A percentile compares a stretch with the other conserved stretches of the same genome.
Evolutionary conservation across 2,797 vertebrate genomes (phyloP).

Genomic region (Meda fulgida): DNA sequence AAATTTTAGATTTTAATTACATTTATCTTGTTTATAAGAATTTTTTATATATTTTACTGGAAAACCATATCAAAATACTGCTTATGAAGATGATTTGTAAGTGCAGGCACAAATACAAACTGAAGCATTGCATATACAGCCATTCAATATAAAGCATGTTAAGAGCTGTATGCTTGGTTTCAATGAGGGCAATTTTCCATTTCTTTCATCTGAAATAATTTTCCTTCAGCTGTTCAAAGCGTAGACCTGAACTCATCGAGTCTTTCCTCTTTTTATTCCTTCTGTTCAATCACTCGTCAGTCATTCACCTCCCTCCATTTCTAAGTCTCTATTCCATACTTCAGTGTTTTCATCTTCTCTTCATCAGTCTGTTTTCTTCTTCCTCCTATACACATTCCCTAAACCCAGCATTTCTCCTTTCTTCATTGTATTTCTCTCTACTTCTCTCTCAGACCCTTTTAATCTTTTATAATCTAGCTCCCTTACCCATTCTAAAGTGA

Average conservation of each 20-base stretch:
- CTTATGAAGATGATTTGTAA: not conserved
- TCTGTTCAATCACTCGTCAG: conserved; percentile 15
- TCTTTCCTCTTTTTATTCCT: conserved; percentile 15
- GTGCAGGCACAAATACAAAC: not conserved
- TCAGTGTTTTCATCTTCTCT: not conserved
- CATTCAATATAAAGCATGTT: not conserved
- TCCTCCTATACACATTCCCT: not conserved
- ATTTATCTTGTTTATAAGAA: not conserved
- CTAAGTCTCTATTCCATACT: not conserved
- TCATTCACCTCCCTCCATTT: conserved; percentile 15
- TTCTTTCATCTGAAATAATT: conserved; percentile 39
- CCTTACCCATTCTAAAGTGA: conserved; percentile 28
- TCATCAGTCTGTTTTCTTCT: conserved; percentile 7
- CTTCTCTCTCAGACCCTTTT: conserved; percentile 16
- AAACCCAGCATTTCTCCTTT: not conserved
- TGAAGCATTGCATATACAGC: conserved; percentile 3
- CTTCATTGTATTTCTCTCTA: conserved; percentile 12
- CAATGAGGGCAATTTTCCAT: not conserved
- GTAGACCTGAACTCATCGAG: not conserved
- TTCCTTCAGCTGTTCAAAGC: not conserved
- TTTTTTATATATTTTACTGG: not conserved
- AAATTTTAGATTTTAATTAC: not conserved
- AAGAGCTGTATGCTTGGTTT: not conserved
- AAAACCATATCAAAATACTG: not conserved
- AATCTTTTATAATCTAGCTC: conserved; percentile 49